Conservation (phyloP, 2,113 vertebrate genomes). For the Sceloporus tristichus region DNA sequence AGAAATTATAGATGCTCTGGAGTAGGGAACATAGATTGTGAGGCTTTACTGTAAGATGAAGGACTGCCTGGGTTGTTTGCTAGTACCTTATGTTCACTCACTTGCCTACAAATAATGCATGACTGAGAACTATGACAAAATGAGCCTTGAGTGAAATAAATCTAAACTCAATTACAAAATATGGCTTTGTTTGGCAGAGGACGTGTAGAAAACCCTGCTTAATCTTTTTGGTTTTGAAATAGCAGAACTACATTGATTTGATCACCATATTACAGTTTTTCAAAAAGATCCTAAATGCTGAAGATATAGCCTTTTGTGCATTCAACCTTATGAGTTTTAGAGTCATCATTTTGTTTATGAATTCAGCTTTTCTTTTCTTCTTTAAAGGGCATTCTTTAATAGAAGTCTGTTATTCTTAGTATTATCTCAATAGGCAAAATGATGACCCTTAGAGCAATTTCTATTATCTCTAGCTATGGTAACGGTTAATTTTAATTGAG, state of each 20-base stretch:
- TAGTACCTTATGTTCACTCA: conserved; percentile 22
- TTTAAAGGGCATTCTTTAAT: conserved; percentile 15
- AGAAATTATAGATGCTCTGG: background rate
- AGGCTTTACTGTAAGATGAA: background rate
- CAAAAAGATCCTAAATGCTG: conserved; percentile 40
- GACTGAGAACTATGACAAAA: conserved; percentile 18
- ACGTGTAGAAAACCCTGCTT: conserved; percentile 29
- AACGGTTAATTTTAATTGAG: conserved; percentile 16
- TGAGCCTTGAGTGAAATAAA: conserved; percentile 42
- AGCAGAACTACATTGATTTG: conserved; percentile 31
- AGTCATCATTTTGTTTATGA: conserved; percentile 22
- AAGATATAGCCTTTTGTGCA: background rate
- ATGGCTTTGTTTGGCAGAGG: conserved; percentile 6
- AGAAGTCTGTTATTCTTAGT: background rate
- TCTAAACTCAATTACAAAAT: conserved; percentile 18
- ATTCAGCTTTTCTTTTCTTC: conserved; percentile 13
- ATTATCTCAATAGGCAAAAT: background rate
- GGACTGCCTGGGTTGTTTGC: background rate
- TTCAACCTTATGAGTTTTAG: conserved; percentile 21
- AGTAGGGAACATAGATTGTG: rapidly evolving
- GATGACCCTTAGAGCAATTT: background rate
- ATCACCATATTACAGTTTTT: background rate
- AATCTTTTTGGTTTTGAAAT: conserved; percentile 40
- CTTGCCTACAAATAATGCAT: conserved; percentile 40
- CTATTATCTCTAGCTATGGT: background rate